Evolutionary conservation across 2,113 vertebrate genomes (phyloP).

Genomic region (Turnix velox): DNA sequence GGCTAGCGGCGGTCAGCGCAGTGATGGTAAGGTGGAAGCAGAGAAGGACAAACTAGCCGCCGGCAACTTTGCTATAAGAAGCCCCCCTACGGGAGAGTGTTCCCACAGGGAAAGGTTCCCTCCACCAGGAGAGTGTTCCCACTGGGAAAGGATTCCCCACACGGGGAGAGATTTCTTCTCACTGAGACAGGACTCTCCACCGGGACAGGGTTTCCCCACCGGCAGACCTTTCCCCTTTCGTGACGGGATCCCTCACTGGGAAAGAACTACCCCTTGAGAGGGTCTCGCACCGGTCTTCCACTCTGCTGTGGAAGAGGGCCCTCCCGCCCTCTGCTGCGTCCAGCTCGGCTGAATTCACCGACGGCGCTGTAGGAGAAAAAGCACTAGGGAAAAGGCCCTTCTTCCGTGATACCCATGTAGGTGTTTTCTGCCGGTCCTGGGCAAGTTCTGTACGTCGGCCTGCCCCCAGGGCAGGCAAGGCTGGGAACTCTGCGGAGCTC

Average conservation of each 20-base stretch:
- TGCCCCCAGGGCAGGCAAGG: accelerated
- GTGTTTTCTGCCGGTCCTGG: accelerated
- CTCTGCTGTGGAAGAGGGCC: too few species aligned
- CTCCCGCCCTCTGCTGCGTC: accelerated
- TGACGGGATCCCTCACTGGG: too few species aligned
- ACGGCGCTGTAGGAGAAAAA: accelerated
- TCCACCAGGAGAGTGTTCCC: too few species aligned
- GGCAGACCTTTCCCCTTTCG: too few species aligned
- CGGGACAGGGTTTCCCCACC: too few species aligned
- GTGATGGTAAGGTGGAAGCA: accelerated
- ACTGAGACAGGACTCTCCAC: too few species aligned
- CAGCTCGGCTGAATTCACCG: neutral
- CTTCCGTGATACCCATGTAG: accelerated
- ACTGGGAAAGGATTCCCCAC: too few species aligned
- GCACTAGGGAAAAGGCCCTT: too few species aligned
- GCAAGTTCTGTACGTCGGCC: accelerated
- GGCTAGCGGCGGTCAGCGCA: accelerated
- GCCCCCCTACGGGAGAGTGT: accelerated
- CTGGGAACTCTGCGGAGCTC: accelerated
- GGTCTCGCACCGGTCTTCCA: neutral
- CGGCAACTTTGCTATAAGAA: too few species aligned
- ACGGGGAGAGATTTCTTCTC: too few species aligned
- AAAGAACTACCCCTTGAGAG: too few species aligned
- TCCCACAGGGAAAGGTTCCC: too few species aligned
- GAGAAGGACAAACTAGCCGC: accelerated